Conservation (phyloP, 2,113 vertebrate species). For the Lampris incognitus region DNA sequence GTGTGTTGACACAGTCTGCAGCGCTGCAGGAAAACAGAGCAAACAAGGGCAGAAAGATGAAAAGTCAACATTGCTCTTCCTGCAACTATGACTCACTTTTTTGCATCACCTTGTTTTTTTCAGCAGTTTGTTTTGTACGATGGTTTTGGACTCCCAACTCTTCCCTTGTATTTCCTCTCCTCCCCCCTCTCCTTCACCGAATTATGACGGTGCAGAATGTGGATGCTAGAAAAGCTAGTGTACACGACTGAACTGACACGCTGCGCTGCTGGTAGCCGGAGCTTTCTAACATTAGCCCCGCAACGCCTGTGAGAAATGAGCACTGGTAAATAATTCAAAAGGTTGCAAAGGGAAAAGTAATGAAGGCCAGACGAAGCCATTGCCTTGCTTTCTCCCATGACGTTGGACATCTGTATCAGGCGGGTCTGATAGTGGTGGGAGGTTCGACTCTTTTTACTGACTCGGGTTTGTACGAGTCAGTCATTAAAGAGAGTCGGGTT, state of each 20-base stretch:
- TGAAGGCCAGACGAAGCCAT: not conserved
- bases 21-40: slow-evolving; percentile 1
- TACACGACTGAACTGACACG: not conserved
- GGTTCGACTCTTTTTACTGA: no score
- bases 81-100: not conserved
- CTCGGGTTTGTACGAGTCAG: no score
- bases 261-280: not conserved
- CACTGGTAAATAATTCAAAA: not conserved
- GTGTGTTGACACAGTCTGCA: not conserved
- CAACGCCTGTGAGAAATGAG: not conserved
- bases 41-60: slow-evolving; percentile 32
- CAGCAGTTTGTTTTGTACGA: not conserved
- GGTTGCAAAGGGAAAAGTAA: not conserved
- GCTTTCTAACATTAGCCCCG: not conserved
- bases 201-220: not conserved
- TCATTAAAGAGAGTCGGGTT: no score
- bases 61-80: slow-evolving; percentile 39
- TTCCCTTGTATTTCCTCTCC: not conserved
- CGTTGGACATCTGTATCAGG: not conserved
- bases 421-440: not conserved
- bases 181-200: not conserved
- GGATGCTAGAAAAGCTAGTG: not conserved
- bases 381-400: not conserved
- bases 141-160: not conserved
- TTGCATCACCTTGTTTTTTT: not conserved